phyloP scores from a whole-genome alignment of 2,888 invertebrate genomes.

The Criorhina ranunculi region DNA sequence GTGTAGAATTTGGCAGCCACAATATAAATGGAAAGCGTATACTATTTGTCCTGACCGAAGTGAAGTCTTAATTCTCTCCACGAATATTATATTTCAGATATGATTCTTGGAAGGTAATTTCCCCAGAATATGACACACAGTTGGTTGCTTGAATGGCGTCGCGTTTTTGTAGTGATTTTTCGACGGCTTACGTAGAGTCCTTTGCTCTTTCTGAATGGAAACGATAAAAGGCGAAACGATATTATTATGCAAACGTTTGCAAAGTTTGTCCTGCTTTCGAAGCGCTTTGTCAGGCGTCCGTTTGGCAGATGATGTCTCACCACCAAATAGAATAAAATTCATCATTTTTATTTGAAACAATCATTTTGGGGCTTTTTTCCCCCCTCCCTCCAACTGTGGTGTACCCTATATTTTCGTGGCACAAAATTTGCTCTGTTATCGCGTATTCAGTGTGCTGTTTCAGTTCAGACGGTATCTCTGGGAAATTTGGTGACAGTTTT shows the following conservation, averaged over 20 bases:
- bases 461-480: slow-evolving; percentile 5
- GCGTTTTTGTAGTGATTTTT: slow-evolving; percentile 9
- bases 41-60: slow-evolving; percentile 3
- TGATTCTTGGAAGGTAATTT: slow-evolving; percentile 47
- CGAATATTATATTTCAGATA: slow-evolving; percentile 28
- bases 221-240: slow-evolving; percentile 41
- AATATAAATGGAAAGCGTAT: slow-evolving; percentile 12
- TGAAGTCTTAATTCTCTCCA: slow-evolving; percentile 32
- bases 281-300: slow-evolving; percentile 54
- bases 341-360: slow-evolving; percentile 51
- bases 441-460: background rate
- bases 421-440: background rate
- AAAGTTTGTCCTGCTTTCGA: slow-evolving; percentile 22
- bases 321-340: slow-evolving; percentile 35
- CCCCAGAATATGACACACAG: slow-evolving; percentile 29
- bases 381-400: background rate
- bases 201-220: slow-evolving; percentile 12
- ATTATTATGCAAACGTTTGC: slow-evolving; percentile 35
- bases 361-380: slow-evolving; percentile 44
- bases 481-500: slow-evolving; percentile 15
- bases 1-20: slow-evolving; percentile 5
- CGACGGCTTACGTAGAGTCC: slow-evolving; percentile 13
- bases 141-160: no score
- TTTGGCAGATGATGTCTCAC: slow-evolving; percentile 16
- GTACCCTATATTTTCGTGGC: background rate